Conservation (phyloP, 2,888 invertebrate genomes). For the Rhynchonema sp. region DNA sequence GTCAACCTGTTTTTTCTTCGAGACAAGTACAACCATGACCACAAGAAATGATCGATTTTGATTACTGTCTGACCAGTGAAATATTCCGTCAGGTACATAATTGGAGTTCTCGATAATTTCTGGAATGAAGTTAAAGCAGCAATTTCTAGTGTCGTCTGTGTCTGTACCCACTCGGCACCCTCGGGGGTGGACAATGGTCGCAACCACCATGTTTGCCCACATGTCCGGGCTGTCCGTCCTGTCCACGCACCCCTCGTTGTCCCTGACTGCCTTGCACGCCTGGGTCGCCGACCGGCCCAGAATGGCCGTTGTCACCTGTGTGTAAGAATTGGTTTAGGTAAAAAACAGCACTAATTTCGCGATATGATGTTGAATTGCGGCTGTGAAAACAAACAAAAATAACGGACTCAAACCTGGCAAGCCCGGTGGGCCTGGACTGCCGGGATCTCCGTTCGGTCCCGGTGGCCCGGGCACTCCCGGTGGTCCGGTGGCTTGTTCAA, state of each 20-base stretch:
- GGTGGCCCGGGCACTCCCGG: neutral
- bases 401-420: neutral
- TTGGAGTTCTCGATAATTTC: too few relatives aligned
- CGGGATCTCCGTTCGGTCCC: neutral
- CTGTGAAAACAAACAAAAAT: too few relatives aligned
- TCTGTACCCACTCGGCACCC: neutral
- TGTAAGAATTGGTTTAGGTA: neutral
- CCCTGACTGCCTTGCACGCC: neutral
- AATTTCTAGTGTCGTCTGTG: too few relatives aligned
- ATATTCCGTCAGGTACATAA: too few relatives aligned
- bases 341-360: too few relatives aligned
- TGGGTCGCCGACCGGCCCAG: neutral
- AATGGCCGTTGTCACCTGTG: slow-evolving; percentile 1
- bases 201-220: slow-evolving; percentile 4
- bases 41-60: too few relatives aligned
- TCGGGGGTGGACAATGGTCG: slow-evolving; percentile 6
- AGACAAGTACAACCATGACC: too few relatives aligned
- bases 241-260: slow-evolving; percentile 1
- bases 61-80: too few relatives aligned
- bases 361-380: too few relatives aligned
- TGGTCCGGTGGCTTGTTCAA: neutral
- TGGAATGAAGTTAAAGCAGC: too few relatives aligned
- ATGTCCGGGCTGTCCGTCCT: slow-evolving; percentile 2
- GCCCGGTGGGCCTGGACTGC: neutral
- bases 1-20: too few relatives aligned